Percentiles rank a stretch among this genome's conserved stretches.
phyloP scores from a whole-genome alignment of 2,113 vertebrate species.

The Picathartes gymnocephalus region DNA sequence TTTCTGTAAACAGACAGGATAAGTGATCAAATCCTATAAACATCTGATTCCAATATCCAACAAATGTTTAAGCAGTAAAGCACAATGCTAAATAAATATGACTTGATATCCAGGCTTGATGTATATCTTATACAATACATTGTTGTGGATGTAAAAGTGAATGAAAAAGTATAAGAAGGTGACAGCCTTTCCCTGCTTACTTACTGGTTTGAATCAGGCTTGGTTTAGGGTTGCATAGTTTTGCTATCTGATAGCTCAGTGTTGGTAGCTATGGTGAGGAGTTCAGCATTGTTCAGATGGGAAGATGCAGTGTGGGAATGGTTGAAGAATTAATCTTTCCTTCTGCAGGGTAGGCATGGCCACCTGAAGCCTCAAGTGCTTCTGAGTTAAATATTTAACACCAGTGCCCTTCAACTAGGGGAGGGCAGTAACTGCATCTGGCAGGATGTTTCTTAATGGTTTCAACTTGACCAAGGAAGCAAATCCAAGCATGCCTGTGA shows the following conservation, averaged over 20 bases:
- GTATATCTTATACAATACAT: not conserved
- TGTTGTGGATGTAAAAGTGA: not conserved
- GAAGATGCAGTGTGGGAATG: not conserved
- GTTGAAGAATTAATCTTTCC: not conserved
- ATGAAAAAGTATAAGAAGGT: not conserved
- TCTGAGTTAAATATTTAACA: accelerated
- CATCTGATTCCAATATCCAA: not conserved
- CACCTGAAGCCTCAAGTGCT: not conserved
- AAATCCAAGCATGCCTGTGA: not conserved
- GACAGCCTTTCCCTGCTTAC: not conserved
- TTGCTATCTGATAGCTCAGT: not conserved
- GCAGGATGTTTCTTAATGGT: not conserved
- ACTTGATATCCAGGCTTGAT: not conserved
- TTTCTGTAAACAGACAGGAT: not conserved
- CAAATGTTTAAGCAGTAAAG: not conserved
- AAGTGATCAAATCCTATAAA: not conserved
- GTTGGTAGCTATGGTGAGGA: not conserved
- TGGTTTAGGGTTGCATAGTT: not conserved
- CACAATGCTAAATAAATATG: not conserved
- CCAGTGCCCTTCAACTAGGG: not conserved
- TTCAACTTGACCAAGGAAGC: not conserved
- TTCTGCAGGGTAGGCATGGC: not conserved
- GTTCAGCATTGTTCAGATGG: not conserved
- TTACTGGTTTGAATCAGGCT: not conserved
- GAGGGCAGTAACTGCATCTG: not conserved